A percentile compares a stretch with the other conserved stretches of the same genome.
These are phyloP conservation scores for Proisotoma minuta DNA, from an alignment of 2,888 invertebrate species.

Conservation along the genomic window DNA sequence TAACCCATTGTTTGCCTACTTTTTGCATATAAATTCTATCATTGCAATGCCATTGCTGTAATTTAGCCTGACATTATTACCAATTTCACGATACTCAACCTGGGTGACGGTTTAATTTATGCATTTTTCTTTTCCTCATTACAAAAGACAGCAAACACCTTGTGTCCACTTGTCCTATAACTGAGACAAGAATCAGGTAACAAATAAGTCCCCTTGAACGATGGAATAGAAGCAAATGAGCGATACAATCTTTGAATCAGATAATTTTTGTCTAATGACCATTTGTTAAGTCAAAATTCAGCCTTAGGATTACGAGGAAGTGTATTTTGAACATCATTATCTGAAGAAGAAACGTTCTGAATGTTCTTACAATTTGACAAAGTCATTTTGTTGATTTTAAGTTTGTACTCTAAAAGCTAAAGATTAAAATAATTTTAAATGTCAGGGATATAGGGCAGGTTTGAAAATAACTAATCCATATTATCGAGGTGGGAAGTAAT, in stretches of 20 bases:
- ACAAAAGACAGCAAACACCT: background rate
- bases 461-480: too few species aligned
- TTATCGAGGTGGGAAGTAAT: slow-evolving; percentile 9
- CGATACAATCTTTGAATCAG: background rate
- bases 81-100: background rate
- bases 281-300: slow-evolving; percentile 12
- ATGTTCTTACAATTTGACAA: background rate
- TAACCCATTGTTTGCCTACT: slow-evolving; percentile 17
- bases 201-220: background rate
- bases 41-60: background rate
- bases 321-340: too few species aligned
- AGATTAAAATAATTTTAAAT: too few species aligned
- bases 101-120: background rate
- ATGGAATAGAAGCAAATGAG: background rate
- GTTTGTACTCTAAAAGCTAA: too few species aligned
- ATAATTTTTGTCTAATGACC: slow-evolving; percentile 19
- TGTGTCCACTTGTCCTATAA: background rate
- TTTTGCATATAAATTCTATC: background rate
- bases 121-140: background rate
- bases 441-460: too few species aligned
- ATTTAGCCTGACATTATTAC: background rate
- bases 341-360: background rate
- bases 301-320: background rate
- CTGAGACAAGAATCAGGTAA: background rate
- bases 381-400: too few species aligned